Conservation (phyloP, 2,888 invertebrate species). For the Caenorhabditis japonica region DNA sequence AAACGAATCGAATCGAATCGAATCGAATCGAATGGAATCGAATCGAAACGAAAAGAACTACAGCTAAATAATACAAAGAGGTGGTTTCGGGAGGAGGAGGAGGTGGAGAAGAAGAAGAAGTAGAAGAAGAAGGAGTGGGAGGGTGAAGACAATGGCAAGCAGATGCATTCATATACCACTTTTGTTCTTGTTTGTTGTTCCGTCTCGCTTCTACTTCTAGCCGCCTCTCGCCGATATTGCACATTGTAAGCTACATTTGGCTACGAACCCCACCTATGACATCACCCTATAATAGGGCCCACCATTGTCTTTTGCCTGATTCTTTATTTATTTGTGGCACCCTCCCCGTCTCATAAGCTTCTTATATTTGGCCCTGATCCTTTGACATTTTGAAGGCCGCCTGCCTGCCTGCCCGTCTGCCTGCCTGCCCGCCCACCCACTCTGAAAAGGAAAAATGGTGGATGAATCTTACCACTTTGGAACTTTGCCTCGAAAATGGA, state of each 20-base stretch:
- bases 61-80: too few relatives aligned
- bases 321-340: slow-evolving; percentile 35
- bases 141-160: slow-evolving; percentile 47
- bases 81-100: slow-evolving; percentile 49
- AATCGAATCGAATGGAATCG: slow-evolving; percentile 29
- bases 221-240: slow-evolving; percentile 20
- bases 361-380: slow-evolving; percentile 32
- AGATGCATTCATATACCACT: slow-evolving; percentile 39
- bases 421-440: too few relatives aligned
- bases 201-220: slow-evolving; percentile 26
- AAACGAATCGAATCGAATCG: too few relatives aligned
- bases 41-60: slow-evolving; percentile 25
- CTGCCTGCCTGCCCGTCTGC: too few relatives aligned
- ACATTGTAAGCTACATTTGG: slow-evolving; percentile 33
- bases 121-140: too few relatives aligned
- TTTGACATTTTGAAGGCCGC: slow-evolving; percentile 47
- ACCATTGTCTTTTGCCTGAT: slow-evolving; percentile 17
- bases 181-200: slow-evolving; percentile 54
- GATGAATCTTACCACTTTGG: too few relatives aligned
- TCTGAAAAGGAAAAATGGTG: too few relatives aligned
- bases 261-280: slow-evolving; percentile 31
- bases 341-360: too few relatives aligned
- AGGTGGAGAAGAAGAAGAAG: too few relatives aligned
- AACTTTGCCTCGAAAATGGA: too few relatives aligned
- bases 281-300: slow-evolving; percentile 28